These are phyloP conservation scores for Amiota minor DNA, from an alignment of 2,888 invertebrate species.

Conservation along the genomic window DNA sequence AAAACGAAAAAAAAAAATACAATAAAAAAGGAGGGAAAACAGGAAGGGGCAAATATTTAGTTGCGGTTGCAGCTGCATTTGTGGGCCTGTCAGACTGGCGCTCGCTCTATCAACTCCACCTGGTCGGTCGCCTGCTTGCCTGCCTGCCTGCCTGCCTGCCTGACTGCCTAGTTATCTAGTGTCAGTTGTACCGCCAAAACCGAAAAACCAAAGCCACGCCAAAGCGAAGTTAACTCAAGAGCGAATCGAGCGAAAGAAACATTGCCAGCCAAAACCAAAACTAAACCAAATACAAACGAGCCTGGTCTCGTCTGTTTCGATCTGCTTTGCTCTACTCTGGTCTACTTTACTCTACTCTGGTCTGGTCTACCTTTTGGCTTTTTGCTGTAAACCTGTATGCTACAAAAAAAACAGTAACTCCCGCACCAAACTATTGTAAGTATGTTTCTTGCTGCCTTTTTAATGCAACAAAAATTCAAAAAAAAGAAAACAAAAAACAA, in stretches of 20 bases:
- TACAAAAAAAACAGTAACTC: slow-evolving; percentile 4
- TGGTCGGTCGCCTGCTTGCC: background rate
- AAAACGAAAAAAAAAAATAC: background rate
- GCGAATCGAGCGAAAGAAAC: background rate
- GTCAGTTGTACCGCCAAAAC: slow-evolving; percentile 18
- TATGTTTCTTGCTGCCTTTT: slow-evolving; percentile 5
- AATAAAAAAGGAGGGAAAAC: slow-evolving; percentile 1
- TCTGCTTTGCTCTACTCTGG: background rate
- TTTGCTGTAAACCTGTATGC: background rate
- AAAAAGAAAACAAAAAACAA: background rate
- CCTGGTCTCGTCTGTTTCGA: slow-evolving; percentile 14
- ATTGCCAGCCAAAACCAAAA: slow-evolving; percentile 10
- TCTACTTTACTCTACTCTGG: background rate
- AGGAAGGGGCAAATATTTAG: slow-evolving; percentile 4
- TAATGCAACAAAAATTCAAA: background rate
- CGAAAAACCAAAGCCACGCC: background rate
- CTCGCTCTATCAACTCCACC: slow-evolving; percentile 26
- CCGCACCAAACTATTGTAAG: slow-evolving; percentile 13
- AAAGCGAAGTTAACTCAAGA: background rate
- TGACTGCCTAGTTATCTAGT: background rate
- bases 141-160: background rate
- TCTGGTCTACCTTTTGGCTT: background rate
- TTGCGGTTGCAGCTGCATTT: slow-evolving; percentile 35
- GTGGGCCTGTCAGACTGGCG: slow-evolving; percentile 8
- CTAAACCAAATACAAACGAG: slow-evolving; percentile 20